A percentile compares a stretch with the other conserved stretches of the same genome.
These are phyloP conservation scores for Rhyacophila brunnea DNA, from an alignment of 1,140 invertebrate species.

Conservation along the genomic window DNA sequence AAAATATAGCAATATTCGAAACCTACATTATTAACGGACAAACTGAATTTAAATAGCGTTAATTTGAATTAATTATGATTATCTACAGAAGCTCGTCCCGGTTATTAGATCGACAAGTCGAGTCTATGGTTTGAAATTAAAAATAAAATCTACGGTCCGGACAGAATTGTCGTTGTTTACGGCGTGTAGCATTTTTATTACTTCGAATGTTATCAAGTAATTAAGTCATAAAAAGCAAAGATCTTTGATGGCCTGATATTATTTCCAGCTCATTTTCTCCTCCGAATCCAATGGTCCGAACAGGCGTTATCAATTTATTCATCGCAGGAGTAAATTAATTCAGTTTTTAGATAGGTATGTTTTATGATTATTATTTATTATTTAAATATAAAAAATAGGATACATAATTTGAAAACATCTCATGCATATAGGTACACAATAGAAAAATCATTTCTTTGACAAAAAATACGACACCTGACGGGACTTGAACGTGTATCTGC, in stretches of 20 bases:
- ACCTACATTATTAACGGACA: constrained; percentile 21
- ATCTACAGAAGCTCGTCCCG: constrained; percentile 22
- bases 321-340: neutral
- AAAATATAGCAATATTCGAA: constrained; percentile 20
- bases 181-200: constrained; percentile 22
- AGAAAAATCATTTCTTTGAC: too few relatives aligned
- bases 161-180: constrained; percentile 17
- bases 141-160: neutral
- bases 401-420: too few relatives aligned
- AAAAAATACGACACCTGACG: too few relatives aligned
- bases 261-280: constrained; percentile 8
- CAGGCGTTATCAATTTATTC: neutral
- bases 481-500: too few relatives aligned
- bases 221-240: constrained; percentile 32
- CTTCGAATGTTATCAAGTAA: constrained; percentile 27
- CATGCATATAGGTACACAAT: too few relatives aligned
- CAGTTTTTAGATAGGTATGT: neutral
- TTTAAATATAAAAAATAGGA: too few relatives aligned
- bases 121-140: constrained; percentile 15
- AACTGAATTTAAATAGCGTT: constrained; percentile 31
- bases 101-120: constrained; percentile 20
- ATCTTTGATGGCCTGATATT: constrained; percentile 23
- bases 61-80: constrained; percentile 29
- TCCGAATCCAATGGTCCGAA: neutral
- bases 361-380: neutral